These are phyloP conservation scores for Hypolimnas misippus DNA, from an alignment of 2,888 invertebrate species.

Conservation along the genomic window DNA sequence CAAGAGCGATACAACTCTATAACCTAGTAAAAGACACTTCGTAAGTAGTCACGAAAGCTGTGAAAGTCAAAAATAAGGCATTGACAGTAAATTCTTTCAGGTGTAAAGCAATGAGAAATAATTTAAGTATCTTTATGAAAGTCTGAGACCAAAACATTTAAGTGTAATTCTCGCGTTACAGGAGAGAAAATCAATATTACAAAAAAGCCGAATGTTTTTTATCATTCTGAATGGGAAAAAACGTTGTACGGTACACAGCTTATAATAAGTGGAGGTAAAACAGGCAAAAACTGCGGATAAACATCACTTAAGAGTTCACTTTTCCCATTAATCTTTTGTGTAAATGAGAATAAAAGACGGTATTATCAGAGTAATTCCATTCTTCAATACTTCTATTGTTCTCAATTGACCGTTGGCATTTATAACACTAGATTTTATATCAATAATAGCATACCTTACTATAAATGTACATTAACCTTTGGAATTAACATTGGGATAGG, in stretches of 20 bases:
- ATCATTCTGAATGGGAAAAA: not conserved
- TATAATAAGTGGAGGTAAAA: not conserved
- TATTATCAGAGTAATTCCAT: constrained; percentile 16
- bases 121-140: no score
- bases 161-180: no score
- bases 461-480: no score
- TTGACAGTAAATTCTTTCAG: no score
- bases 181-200: not conserved
- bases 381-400: constrained; percentile 23
- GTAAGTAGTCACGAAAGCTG: no score
- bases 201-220: not conserved
- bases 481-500: no score
- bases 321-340: constrained; percentile 18
- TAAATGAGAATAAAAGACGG: constrained; percentile 13
- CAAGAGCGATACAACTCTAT: no score
- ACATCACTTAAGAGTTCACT: constrained; percentile 1
- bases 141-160: no score
- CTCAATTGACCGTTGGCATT: constrained; percentile 21
- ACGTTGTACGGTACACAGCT: not conserved
- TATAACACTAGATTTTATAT: constrained; percentile 14
- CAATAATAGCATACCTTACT: not conserved
- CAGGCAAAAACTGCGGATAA: not conserved
- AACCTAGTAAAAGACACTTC: no score
- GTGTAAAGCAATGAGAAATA: no score
- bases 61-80: no score